phyloP scores from a whole-genome alignment of 1,140 invertebrate genomes.

The Proctacanthus coquilletti region DNA sequence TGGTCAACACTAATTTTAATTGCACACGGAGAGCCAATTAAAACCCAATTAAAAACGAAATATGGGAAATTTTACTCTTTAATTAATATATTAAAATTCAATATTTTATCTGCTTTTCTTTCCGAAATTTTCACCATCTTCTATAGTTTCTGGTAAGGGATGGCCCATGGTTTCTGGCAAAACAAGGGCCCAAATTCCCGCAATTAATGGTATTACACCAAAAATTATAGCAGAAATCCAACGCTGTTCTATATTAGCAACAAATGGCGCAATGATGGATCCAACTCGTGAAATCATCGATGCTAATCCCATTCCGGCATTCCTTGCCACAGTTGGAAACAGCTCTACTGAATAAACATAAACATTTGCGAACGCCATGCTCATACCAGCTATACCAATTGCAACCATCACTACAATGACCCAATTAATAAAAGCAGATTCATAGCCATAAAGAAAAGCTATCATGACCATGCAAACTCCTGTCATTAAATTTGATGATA shows the following conservation, averaged over 20 bases:
- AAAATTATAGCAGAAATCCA: slow-evolving; percentile 53
- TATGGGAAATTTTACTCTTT: too few species aligned
- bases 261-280: slow-evolving; percentile 37
- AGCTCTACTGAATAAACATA: slow-evolving; percentile 42
- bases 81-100: too few species aligned
- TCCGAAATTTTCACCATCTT: slow-evolving; percentile 60
- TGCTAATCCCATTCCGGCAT: slow-evolving; percentile 37
- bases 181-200: slow-evolving; percentile 41
- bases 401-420: slow-evolving; percentile 12
- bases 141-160: slow-evolving; percentile 57
- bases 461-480: slow-evolving; percentile 46
- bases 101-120: too few species aligned
- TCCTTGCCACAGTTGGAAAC: slow-evolving; percentile 41
- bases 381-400: slow-evolving; percentile 27
- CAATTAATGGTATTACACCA: slow-evolving; percentile 43
- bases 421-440: background rate
- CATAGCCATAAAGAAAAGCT: slow-evolving; percentile 37
- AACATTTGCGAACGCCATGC: slow-evolving; percentile 37
- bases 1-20: too few species aligned
- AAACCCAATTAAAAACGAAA: too few species aligned
- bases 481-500: slow-evolving; percentile 43
- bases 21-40: too few species aligned
- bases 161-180: slow-evolving; percentile 60
- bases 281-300: slow-evolving; percentile 40
- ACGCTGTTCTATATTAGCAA: slow-evolving; percentile 18